phyloP scores from a whole-genome alignment of 2,113 vertebrate genomes.

The Phrynocephalus versicolor region DNA sequence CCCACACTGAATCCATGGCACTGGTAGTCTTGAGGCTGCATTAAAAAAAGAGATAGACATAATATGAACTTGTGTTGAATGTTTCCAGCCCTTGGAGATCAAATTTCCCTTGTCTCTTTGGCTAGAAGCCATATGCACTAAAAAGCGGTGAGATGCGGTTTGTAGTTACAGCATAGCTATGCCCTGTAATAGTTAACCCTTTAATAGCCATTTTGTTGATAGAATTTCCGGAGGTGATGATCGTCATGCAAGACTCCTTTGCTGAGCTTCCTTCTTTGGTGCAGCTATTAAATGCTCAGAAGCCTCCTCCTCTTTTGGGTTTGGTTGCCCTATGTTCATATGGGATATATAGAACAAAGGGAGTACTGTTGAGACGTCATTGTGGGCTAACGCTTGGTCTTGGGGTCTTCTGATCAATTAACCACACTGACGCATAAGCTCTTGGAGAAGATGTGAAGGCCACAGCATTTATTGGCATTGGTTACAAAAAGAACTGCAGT shows the following conservation, averaged over 20 bases:
- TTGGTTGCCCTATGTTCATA: too few relatives aligned
- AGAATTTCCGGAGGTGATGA: slow-evolving; percentile 43
- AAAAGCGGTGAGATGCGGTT: background rate
- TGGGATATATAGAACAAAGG: too few relatives aligned
- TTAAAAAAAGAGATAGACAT: background rate
- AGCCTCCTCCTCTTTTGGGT: background rate
- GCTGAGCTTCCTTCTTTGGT: background rate
- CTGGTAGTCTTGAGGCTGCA: background rate
- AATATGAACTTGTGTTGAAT: background rate
- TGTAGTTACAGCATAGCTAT: background rate
- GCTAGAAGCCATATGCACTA: background rate
- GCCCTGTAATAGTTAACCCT: background rate
- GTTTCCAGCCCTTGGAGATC: background rate
- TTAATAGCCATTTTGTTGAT: slow-evolving; percentile 5
- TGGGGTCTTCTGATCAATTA: too few relatives aligned
- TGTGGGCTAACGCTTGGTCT: too few relatives aligned
- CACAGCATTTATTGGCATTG: too few relatives aligned
- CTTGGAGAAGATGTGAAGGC: too few relatives aligned
- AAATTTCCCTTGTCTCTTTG: background rate
- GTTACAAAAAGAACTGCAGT: too few relatives aligned
- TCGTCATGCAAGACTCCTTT: background rate
- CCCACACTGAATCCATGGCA: background rate
- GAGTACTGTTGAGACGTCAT: too few relatives aligned
- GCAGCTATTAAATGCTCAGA: background rate
- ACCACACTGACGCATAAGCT: too few relatives aligned